Evolutionary conservation across 2,113 vertebrate genomes (phyloP), one percentile per base, ranked within the genome.

Genomic region (Aphelocoma coerulescens): DNA sequence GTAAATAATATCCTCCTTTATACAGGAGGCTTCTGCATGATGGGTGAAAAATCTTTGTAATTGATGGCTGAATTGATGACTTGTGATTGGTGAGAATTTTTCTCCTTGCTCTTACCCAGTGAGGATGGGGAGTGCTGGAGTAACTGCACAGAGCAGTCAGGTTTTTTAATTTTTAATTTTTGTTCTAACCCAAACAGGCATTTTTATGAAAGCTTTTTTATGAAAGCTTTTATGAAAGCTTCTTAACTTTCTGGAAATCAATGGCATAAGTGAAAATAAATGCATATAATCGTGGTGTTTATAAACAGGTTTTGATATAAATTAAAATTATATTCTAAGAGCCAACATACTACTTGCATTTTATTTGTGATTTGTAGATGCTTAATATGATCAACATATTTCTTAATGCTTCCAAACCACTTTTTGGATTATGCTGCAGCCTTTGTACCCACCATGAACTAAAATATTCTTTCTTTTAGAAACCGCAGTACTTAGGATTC

Each of bases 401-500:
- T 73, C 13, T 57, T 84, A 68, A 75, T 8, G 1, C 24, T 88
- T 80, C 7, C 52, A 33, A 43, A 85, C 39, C 17, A 32, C 17
- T 62, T 30, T 46, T 44, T 32, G 44, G 32, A 43, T 63, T 63
- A 26, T n/a, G 13, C 39, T 81, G 8, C 41, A 51, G 26, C 37
- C 13, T 89, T 71, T 4, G 1, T 80, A 69, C 16, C 16, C 35
- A 13, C 26, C 10, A 4, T 35, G 52, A 32, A 59, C 1, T 19
- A n/a, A 92, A 93, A 85, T 75, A 22, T 4, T 88, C 9, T 33
- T 89, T 68, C 22, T 51, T 86, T 52, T 61, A 99, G 99, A 98
- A 74, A 98, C 99, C 26, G 98, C 98, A 33, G 97, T 99, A n/a
- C 98, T 99, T 89, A 97, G 99, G 41, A 98, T 99, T 79, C 99